These are phyloP conservation scores for Sthenelais limicola DNA, from an alignment of 2,888 invertebrate genomes.

Conservation along the genomic window DNA sequence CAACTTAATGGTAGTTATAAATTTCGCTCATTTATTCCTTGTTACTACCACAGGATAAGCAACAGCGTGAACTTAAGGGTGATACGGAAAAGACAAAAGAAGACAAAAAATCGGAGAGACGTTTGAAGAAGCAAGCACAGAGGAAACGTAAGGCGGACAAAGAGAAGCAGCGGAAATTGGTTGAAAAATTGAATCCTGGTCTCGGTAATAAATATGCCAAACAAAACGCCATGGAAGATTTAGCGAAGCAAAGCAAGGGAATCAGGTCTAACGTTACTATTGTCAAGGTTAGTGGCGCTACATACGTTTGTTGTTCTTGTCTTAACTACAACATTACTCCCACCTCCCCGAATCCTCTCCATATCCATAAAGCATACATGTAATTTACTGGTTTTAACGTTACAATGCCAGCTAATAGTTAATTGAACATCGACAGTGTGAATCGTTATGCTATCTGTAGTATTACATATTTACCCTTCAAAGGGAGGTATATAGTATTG, in stretches of 20 bases:
- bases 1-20: too few species aligned
- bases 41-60: slow-evolving; percentile 62
- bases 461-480: too few species aligned
- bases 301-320: too few species aligned
- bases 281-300: slow-evolving; percentile 76
- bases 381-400: too few species aligned
- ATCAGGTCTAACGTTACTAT: slow-evolving; percentile 67
- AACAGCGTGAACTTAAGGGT: slow-evolving; percentile 76
- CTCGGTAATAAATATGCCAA: slow-evolving; percentile 76
- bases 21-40: too few species aligned
- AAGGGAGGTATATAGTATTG: too few species aligned
- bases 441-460: too few species aligned
- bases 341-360: too few species aligned
- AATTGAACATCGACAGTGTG: too few species aligned
- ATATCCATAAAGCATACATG: too few species aligned
- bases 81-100: slow-evolving; percentile 87
- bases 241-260: slow-evolving; percentile 76
- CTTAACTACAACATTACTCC: too few species aligned
- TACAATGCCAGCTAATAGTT: too few species aligned
- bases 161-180: slow-evolving; percentile 80
- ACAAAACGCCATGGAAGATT: slow-evolving; percentile 77
- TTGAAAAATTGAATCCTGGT: slow-evolving; percentile 71
- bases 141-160: slow-evolving; percentile 80
- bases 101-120: slow-evolving; percentile 89
- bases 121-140: slow-evolving; percentile 72